Evolutionary conservation across 2,113 vertebrate species (phyloP), one percentile per base, ranked within the genome.

Genomic region (Toxotes jaculatrix): DNA sequence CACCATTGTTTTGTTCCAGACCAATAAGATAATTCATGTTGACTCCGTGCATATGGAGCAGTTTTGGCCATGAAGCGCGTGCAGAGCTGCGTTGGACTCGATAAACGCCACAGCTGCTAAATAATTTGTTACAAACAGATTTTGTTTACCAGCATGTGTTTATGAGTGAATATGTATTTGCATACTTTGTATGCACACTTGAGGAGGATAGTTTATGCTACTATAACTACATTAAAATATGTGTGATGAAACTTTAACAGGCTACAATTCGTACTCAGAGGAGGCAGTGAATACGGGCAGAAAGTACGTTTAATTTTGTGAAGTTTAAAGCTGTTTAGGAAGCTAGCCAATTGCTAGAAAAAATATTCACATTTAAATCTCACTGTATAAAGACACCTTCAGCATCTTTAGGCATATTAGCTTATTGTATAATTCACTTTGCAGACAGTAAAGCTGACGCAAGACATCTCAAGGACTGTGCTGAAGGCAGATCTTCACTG

Each of bases 41-140:
- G 79, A 89, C 89, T 87, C 13, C 61, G 69, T 89, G 69, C 74
- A 66, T 85, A 79, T 83, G 72, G 85, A 82, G 69, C 66, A 11
- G 43, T 80, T 86, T 38, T 56, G 64, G 77, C 79, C 68, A 57
- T 69, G 49, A 67, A 84, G 70, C 34, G 6, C 66, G 82, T 34
- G 51, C 63, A 51, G 80, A 70, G 75, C 83, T 84, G 62, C 64
- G 51, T 62, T 66, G 83, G 51, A 87, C 38, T 74, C 14, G 31
- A 80, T 84, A 67, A 87, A 76, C 82, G 51, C 79, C 74, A 64
- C 77, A 79, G 86, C 87, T 92, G 90, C 89, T 93, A 84, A 93
- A 91, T 89, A 77, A 88, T 91, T 88, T 84, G 84, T 86, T 68
- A 75, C 71, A 68, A 89, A 81, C 86, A 90, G 82, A 77, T 86